Percentiles rank a stretch among this genome's conserved stretches.
phyloP scores from a whole-genome alignment of 2,797 vertebrate species.

The Cossypha polioptera region DNA sequence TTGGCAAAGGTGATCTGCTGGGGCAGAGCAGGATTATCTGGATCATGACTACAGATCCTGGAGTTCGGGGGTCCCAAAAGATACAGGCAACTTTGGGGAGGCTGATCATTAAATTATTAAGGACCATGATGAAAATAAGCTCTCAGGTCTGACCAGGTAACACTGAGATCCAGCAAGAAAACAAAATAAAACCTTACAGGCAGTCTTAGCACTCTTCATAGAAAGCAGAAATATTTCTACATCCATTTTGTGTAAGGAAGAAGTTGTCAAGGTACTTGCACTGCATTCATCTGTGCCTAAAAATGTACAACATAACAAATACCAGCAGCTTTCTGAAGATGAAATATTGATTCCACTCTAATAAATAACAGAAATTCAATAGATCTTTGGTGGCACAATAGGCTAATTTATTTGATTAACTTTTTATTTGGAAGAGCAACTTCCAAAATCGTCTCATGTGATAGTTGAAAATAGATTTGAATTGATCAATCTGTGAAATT shows the following conservation, averaged over 20 bases:
- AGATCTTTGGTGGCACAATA: background rate
- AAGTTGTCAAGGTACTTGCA: background rate
- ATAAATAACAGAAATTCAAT: background rate
- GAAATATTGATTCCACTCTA: background rate
- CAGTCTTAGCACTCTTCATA: background rate
- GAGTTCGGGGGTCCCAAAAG: background rate
- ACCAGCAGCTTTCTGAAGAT: background rate
- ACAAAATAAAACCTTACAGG: background rate
- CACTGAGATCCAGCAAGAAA: background rate
- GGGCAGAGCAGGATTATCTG: background rate
- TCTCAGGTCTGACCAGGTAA: background rate
- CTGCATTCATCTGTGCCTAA: background rate
- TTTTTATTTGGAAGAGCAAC: background rate
- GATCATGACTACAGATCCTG: background rate
- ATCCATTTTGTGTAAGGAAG: background rate
- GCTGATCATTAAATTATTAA: background rate
- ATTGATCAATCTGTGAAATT: background rate
- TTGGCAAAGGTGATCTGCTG: background rate
- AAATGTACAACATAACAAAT: background rate
- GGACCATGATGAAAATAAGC: background rate
- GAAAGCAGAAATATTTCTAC: background rate
- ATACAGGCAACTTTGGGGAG: background rate
- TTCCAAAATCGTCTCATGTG: background rate
- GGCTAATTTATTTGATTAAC: background rate
- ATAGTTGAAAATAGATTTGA: background rate